Base-by-base conservation (phyloP, 2,797 vertebrate species). In the Labroides dimidiatus region DNA sequence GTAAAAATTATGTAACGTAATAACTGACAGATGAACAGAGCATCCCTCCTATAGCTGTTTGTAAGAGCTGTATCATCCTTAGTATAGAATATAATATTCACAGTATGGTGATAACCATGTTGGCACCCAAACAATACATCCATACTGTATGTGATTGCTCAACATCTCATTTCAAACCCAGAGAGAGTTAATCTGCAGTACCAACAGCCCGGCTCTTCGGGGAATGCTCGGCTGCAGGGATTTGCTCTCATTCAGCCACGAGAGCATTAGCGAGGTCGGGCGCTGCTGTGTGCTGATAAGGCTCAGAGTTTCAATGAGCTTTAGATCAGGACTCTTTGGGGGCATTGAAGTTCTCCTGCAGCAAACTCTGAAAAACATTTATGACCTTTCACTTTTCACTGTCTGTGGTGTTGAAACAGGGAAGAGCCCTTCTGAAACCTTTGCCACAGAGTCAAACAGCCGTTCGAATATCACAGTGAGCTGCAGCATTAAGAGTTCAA, bases 201-300 rank as follows among this genome's bases (percentile, higher is more conserved):
- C 19, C 17, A 43, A 44, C 57, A 53, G 41, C 43, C 53, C 24
- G 19, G 11, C 55, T 60, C 63, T n/a, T 61, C 36, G 57, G 23
- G 53, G 42, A 55, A 55, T 37, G 36, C 45, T 27, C 14, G 47
- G 59, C 76, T 74, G 75, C 45, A 50, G 51, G 77, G 74, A 75
- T 75, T 78, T 64, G 50, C 74, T 66, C 71, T 67, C 74, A 70
- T 75, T 72, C 64, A 73, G 62, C 80, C 68, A 61, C 64, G 17
- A 64, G 58, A 78, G 83, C 71, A 67, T 80, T 78, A 82, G 62
- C 10, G 61, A 71, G 77, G 71, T 66, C 37, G 62, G 61, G 74
- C 37, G 36, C 77, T 75, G 80, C 71, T 60, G 71, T 53, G 19
- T 57, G 71, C 36, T 33, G 83, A 80, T 82, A 80, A 82, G 71